Conservation (phyloP, 2,888 invertebrate species). For the Synanthedon tipuliformis region DNA sequence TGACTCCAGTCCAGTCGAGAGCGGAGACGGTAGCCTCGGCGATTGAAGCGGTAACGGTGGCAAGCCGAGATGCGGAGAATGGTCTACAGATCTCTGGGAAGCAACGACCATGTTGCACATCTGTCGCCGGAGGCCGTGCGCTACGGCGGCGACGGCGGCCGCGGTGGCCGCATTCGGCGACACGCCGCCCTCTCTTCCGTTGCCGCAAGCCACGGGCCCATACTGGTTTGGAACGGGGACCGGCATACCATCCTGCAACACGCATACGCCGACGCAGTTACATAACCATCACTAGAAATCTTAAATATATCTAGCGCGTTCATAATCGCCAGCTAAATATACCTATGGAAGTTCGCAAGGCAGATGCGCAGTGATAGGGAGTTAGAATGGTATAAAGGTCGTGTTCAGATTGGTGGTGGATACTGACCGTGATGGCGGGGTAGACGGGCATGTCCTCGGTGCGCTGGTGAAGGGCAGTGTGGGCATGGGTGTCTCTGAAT, state of each 20-base stretch:
- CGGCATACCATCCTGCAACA: slow-evolving; percentile 73
- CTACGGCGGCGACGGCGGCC: slow-evolving; percentile 87
- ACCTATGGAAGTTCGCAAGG: slow-evolving; percentile 7
- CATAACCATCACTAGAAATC: slow-evolving; percentile 3
- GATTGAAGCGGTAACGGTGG: slow-evolving; percentile 49
- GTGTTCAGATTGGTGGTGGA: slow-evolving; percentile 5
- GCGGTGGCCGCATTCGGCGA: slow-evolving; percentile 79
- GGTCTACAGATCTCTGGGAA: slow-evolving; percentile 52
- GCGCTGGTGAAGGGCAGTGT: slow-evolving; percentile 83
- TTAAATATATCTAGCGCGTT: slow-evolving; percentile 7
- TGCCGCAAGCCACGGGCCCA: slow-evolving; percentile 66
- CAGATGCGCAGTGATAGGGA: slow-evolving; percentile 36
- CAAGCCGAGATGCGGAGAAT: slow-evolving; percentile 60
- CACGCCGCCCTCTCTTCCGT: slow-evolving; percentile 67
- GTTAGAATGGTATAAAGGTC: no score
- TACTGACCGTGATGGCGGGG: slow-evolving; percentile 65
- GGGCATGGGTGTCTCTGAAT: slow-evolving; percentile 83
- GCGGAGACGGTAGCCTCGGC: slow-evolving; percentile 66
- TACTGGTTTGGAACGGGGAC: slow-evolving; percentile 63
- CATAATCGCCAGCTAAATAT: neutral
- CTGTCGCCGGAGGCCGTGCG: slow-evolving; percentile 86
- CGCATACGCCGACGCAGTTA: slow-evolving; percentile 15
- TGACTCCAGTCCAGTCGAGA: slow-evolving; percentile 70
- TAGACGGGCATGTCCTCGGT: slow-evolving; percentile 72
- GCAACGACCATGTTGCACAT: slow-evolving; percentile 86